A percentile compares a stretch with the other conserved stretches of the same genome.
phyloP scores from a whole-genome alignment of 2,888 invertebrate genomes.

The Epirrhoe tristata region DNA sequence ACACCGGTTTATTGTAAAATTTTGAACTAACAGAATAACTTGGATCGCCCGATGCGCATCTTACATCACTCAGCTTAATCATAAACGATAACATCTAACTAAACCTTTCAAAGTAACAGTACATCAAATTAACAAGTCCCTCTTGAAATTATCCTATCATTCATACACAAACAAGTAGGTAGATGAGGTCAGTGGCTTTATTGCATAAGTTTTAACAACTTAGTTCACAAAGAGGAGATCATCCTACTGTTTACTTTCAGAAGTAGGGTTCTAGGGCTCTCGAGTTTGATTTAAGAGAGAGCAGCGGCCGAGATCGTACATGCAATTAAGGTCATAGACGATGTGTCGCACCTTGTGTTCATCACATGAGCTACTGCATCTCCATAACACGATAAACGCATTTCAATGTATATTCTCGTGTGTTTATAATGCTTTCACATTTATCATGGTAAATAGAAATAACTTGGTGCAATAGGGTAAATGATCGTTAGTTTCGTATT shows the following conservation, averaged over 20 bases:
- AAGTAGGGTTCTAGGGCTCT: constrained; percentile 82
- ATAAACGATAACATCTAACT: constrained; percentile 49
- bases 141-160: constrained; percentile 61
- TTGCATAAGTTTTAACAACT: constrained; percentile 69
- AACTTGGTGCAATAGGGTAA: constrained; percentile 30
- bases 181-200: constrained; percentile 68
- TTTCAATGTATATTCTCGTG: constrained; percentile 12
- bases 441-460: constrained; percentile 24
- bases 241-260: constrained; percentile 59
- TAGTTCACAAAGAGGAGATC: constrained; percentile 66
- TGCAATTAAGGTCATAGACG: constrained; percentile 80
- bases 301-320: constrained; percentile 74
- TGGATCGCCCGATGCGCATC: constrained; percentile 32
- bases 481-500: constrained; percentile 46
- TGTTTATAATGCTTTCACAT: constrained; percentile 28
- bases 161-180: constrained; percentile 63
- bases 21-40: constrained; percentile 29
- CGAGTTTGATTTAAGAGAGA: constrained; percentile 84
- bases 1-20: constrained; percentile 21
- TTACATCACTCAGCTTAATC: constrained; percentile 45
- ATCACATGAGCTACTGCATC: constrained; percentile 36
- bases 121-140: constrained; percentile 55
- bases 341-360: constrained; percentile 59
- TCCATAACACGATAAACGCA: constrained; percentile 33
- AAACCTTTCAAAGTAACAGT: constrained; percentile 58